Evolutionary conservation across 2,888 invertebrate species (phyloP).

Genomic region (Drosophila mulleri): DNA sequence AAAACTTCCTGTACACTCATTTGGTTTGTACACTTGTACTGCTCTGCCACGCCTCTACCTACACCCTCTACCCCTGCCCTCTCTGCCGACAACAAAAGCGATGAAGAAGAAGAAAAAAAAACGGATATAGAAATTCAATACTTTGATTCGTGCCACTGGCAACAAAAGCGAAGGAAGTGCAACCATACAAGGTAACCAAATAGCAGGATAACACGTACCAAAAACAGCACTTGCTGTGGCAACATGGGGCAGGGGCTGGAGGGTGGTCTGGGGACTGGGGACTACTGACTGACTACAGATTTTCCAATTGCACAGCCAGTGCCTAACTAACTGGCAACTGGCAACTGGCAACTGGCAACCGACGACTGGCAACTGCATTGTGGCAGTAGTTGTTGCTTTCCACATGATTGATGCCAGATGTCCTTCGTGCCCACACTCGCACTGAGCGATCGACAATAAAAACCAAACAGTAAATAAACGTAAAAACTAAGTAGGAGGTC

Average conservation of each 20-base stretch:
- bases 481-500: slow-evolving; percentile 29
- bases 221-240: slow-evolving; percentile 63
- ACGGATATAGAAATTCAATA: slow-evolving; percentile 85
- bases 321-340: slow-evolving; percentile 49
- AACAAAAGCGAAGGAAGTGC: slow-evolving; percentile 68
- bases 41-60: neutral
- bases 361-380: slow-evolving; percentile 43
- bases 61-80: neutral
- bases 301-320: slow-evolving; percentile 46
- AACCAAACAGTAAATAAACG: slow-evolving; percentile 21
- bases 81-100: slow-evolving; percentile 31
- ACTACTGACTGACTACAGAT: slow-evolving; percentile 6
- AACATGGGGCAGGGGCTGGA: neutral
- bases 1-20: slow-evolving; percentile 76
- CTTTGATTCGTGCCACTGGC: slow-evolving; percentile 84
- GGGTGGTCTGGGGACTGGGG: too few species aligned
- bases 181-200: slow-evolving; percentile 79
- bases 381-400: slow-evolving; percentile 71
- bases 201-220: slow-evolving; percentile 78
- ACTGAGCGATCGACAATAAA: slow-evolving; percentile 46
- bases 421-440: slow-evolving; percentile 30
- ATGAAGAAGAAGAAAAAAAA: slow-evolving; percentile 54
- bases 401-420: slow-evolving; percentile 80
- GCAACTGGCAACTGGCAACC: slow-evolving; percentile 27
- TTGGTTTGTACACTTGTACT: slow-evolving; percentile 51